Percentiles rank a stretch among this genome's conserved stretches.
Evolutionary conservation across 2,113 vertebrate genomes (phyloP).

Genomic region (Salvelinus fontinalis): DNA sequence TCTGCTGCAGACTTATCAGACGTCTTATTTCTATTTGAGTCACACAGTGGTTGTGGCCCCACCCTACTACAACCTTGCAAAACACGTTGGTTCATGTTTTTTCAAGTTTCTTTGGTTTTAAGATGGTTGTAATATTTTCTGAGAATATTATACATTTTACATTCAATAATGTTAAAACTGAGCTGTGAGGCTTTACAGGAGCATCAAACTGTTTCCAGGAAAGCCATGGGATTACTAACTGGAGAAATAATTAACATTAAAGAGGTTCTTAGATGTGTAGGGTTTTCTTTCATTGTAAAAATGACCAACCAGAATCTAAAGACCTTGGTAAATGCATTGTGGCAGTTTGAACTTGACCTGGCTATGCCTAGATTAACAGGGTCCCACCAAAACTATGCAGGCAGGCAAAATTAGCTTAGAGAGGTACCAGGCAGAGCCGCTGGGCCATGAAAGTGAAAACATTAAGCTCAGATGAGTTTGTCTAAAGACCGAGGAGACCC

Average conservation of each 20-base stretch:
- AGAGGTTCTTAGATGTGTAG: neutral
- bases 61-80: no score
- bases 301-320: conserved; percentile 12
- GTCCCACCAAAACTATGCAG: conserved; percentile 54
- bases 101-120: no score
- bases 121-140: no score
- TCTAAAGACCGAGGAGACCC: conserved; percentile 76
- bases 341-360: conserved; percentile 77
- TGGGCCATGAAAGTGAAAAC: conserved; percentile 79
- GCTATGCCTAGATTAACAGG: conserved; percentile 83
- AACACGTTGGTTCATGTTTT: no score
- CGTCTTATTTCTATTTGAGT: no score
- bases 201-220: no score
- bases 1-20: no score
- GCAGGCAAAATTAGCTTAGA: conserved; percentile 82
- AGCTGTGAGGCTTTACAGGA: no score
- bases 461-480: conserved; percentile 85
- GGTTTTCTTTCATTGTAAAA: conserved; percentile 7
- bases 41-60: no score
- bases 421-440: conserved; percentile 87
- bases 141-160: no score
- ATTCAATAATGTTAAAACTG: no score
- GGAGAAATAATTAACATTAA: neutral
- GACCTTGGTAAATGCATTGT: conserved; percentile 38
- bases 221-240: neutral